Evolutionary conservation across 2,797 vertebrate species (phyloP).

Genomic region (Eleutherodactylus coqui): DNA sequence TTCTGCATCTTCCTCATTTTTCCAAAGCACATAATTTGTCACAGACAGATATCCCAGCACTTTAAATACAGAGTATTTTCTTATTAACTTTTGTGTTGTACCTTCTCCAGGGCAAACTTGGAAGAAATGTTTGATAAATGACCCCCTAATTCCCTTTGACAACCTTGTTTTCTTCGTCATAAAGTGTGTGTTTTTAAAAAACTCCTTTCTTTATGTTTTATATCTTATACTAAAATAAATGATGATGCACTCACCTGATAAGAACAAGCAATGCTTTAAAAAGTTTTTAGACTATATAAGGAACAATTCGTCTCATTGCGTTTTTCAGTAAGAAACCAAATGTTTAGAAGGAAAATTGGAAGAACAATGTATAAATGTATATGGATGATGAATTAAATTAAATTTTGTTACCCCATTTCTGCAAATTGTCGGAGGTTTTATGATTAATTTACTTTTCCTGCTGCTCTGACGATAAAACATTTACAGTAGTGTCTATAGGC

Average conservation of each 20-base stretch:
- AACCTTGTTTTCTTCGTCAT: slow-evolving; percentile 58
- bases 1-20: slow-evolving; percentile 37
- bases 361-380: background rate
- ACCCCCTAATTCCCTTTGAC: slow-evolving; percentile 57
- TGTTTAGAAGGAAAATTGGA: too few species aligned
- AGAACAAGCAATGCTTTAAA: slow-evolving; percentile 52
- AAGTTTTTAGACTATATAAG: slow-evolving; percentile 32
- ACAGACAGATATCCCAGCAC: slow-evolving; percentile 33
- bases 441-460: too few species aligned
- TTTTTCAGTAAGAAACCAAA: background rate
- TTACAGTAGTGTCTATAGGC: too few species aligned
- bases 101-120: slow-evolving; percentile 42
- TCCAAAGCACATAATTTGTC: slow-evolving; percentile 40
- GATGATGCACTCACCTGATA: slow-evolving; percentile 46
- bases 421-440: background rate
- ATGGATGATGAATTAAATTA: background rate
- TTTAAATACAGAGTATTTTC: slow-evolving; percentile 48
- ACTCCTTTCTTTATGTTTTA: slow-evolving; percentile 21
- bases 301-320: background rate
- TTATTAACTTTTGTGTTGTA: slow-evolving; percentile 51
- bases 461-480: too few species aligned
- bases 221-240: slow-evolving; percentile 51
- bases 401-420: background rate
- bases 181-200: slow-evolving; percentile 50
- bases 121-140: slow-evolving; percentile 56